Percentiles rank a stretch among this genome's conserved stretches.
Evolutionary conservation across 2,888 invertebrate genomes (phyloP).

Genomic region (Ecliptopera silaceata): DNA sequence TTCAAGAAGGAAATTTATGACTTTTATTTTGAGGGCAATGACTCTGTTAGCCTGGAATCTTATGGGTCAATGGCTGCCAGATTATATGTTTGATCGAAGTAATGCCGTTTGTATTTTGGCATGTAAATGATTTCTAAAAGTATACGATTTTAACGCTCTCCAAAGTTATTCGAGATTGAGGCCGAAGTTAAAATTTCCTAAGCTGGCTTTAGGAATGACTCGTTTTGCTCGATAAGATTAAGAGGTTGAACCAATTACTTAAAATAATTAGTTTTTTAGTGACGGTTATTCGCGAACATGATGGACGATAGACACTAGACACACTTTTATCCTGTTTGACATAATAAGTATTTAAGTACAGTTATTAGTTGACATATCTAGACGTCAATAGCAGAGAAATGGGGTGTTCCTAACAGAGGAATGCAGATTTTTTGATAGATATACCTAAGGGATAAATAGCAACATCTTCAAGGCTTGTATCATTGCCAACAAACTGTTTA

Average conservation of each 20-base stretch:
- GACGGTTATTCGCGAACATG: too few relatives aligned
- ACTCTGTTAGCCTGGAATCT: slow-evolving; percentile 22
- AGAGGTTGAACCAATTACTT: too few relatives aligned
- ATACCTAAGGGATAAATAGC: slow-evolving; percentile 10
- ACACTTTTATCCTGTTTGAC: too few relatives aligned
- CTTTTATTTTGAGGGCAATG: slow-evolving; percentile 18
- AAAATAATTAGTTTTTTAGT: too few relatives aligned
- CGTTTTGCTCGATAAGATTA: too few relatives aligned
- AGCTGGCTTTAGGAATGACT: too few relatives aligned
- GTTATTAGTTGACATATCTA: too few relatives aligned
- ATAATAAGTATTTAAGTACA: too few relatives aligned
- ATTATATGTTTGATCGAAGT: slow-evolving; percentile 26
- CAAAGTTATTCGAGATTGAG: not conserved
- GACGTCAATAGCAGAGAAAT: too few relatives aligned
- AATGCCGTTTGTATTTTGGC: slow-evolving; percentile 8
- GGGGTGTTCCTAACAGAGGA: not conserved
- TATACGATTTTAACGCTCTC: not conserved
- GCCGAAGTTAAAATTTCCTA: not conserved
- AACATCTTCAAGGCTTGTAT: slow-evolving; percentile 22
- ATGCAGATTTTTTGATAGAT: not conserved
- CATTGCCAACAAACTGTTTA: slow-evolving; percentile 26
- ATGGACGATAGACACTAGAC: too few relatives aligned
- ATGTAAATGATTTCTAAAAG: not conserved
- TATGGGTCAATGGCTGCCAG: slow-evolving; percentile 6
- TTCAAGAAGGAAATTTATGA: not conserved